These are phyloP conservation scores for Oligia latruncula DNA, from an alignment of 2,888 invertebrate genomes.

Conservation along the genomic window DNA sequence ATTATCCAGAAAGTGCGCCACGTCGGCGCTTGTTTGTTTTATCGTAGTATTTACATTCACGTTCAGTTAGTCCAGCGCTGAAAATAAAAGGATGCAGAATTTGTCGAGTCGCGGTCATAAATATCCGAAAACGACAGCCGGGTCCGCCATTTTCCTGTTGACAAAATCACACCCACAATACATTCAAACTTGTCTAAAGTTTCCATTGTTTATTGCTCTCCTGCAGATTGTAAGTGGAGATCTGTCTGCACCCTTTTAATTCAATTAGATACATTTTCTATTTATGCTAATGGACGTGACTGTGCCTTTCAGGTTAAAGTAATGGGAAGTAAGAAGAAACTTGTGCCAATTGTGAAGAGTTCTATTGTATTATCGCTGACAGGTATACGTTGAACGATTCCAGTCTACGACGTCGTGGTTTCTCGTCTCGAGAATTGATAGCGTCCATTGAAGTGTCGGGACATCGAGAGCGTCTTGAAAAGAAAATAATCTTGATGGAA, in stretches of 20 bases:
- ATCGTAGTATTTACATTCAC: slow-evolving; percentile 79
- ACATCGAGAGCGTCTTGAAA: slow-evolving; percentile 78
- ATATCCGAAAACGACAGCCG: slow-evolving; percentile 84
- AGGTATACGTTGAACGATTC: slow-evolving; percentile 49
- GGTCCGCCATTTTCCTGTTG: slow-evolving; percentile 89
- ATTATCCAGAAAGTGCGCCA: slow-evolving; percentile 47
- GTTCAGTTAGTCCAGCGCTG: slow-evolving; percentile 79
- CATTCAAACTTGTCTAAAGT: slow-evolving; percentile 88
- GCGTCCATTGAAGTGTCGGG: slow-evolving; percentile 75
- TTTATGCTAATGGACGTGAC: slow-evolving; percentile 68
- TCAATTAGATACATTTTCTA: slow-evolving; percentile 72
- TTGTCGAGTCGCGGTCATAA: slow-evolving; percentile 86
- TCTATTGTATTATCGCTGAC: slow-evolving; percentile 53
- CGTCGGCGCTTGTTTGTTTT: slow-evolving; percentile 74
- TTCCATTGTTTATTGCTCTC: slow-evolving; percentile 84
- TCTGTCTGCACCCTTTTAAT: slow-evolving; percentile 76
- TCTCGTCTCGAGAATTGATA: slow-evolving; percentile 75
- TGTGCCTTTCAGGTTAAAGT: slow-evolving; percentile 52
- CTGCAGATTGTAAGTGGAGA: slow-evolving; percentile 77
- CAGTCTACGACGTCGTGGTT: slow-evolving; percentile 59
- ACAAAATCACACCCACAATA: slow-evolving; percentile 88
- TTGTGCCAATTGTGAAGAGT: slow-evolving; percentile 41
- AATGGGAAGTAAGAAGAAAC: slow-evolving; percentile 31
- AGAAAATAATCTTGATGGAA: slow-evolving; percentile 87
- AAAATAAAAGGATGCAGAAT: slow-evolving; percentile 87